Base-by-base conservation (phyloP, 2,888 invertebrate genomes). In the Folsomia manolachei region DNA sequence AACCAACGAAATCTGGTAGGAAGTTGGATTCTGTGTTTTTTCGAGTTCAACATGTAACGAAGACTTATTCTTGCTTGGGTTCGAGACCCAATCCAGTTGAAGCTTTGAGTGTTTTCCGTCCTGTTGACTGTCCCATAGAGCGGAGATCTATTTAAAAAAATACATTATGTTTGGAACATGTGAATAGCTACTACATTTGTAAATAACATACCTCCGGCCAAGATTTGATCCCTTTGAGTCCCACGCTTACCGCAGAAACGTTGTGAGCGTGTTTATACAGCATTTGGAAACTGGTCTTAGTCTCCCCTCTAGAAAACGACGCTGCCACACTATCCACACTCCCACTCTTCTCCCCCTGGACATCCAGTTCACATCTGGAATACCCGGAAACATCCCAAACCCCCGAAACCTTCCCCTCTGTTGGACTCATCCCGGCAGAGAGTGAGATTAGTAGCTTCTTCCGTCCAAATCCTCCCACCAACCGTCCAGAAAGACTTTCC, bases 331-430 rank as follows among this genome's bases (percentile, higher is more conserved):
- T 39, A 14, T 39, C 39, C 39, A 4, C 7, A 39, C 63, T 73
- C n/a, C 69, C 27, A 52, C 70, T 73, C 19, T 70, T 60, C 7
- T 70, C 23, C 2, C 71, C 0, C 0, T 70, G 23, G 2, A 77
- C 1, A 23, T 23, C 73, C 14, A 56, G 62, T 51, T 75, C 69
- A 25, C 70, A 72, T 53, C 69, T 73, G 2, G 70, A 70, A 27
- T 73, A 77, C 1, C 69, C 73, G 11, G 70, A 65, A 2, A 77
- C 21, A n/a, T 61, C 63, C 26, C 71, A 2, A 39, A 62, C 63
- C 14, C 39, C 39, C 14, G 39, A 9, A 39, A 39, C 39, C 39
- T 39, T 14, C 39, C 4, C 39, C 4, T 39, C 14, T 39, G 4
- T 4, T 14, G 39, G 39, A 14, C 7, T 39, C 39, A 39, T 39